These are phyloP conservation scores for Sericinus montela DNA, from an alignment of 2,888 invertebrate species.

Conservation along the genomic window DNA sequence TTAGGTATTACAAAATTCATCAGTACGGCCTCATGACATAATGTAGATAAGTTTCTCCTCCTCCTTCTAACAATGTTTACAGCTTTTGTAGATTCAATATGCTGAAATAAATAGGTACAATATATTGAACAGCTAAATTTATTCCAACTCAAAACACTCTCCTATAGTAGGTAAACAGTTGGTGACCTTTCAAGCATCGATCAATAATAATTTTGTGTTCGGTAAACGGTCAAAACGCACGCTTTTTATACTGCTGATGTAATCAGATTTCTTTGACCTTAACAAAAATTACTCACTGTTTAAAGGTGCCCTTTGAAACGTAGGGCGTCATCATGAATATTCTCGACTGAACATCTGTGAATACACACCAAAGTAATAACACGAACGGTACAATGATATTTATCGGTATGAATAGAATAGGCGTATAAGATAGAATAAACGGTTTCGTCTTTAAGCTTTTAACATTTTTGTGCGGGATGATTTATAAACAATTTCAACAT, in stretches of 20 bases:
- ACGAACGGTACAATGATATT: not conserved
- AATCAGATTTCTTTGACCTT: slow-evolving; percentile 23
- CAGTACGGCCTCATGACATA: no score
- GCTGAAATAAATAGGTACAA: no score
- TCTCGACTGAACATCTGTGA: slow-evolving; percentile 2
- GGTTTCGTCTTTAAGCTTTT: not conserved
- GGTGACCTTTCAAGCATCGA: slow-evolving; percentile 13
- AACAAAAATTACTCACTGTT: slow-evolving; percentile 12
- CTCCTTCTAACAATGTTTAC: no score
- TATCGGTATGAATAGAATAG: not conserved
- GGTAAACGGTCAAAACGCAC: slow-evolving; percentile 2
- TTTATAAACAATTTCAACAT: no score
- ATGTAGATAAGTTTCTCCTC: no score
- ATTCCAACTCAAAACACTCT: no score
- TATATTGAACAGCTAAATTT: no score
- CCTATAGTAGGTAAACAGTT: not conserved
- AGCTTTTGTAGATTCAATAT: no score
- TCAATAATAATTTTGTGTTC: slow-evolving; percentile 17
- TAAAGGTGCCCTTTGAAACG: slow-evolving; percentile 17
- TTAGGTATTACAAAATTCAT: no score
- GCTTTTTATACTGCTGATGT: slow-evolving; percentile 21
- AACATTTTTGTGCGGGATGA: not conserved
- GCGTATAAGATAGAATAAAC: no score
- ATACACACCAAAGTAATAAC: not conserved
- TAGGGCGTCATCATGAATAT: slow-evolving; percentile 6